phyloP scores from a whole-genome alignment of 2,888 invertebrate species.

The Aspidiotus destructor region DNA sequence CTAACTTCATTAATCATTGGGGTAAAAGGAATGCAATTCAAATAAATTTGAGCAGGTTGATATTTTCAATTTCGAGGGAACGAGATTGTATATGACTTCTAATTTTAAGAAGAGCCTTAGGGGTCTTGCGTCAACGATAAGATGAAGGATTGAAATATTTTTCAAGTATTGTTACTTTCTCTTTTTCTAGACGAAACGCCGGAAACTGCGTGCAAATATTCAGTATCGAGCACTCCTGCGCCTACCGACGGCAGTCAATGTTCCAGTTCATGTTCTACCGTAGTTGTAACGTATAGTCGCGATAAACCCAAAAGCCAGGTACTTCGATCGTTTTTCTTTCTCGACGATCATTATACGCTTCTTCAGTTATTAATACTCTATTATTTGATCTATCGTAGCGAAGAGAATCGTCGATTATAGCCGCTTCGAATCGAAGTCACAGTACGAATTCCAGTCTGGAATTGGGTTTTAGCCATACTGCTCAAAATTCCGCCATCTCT shows the following conservation, averaged over 20 bases:
- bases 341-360: too few relatives aligned
- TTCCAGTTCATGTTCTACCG: slow-evolving; percentile 77
- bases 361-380: not conserved
- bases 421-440: slow-evolving; percentile 30
- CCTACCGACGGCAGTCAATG: slow-evolving; percentile 53
- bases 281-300: slow-evolving; percentile 50
- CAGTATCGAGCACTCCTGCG: slow-evolving; percentile 39
- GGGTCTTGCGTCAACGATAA: too few relatives aligned
- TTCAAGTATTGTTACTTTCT: too few relatives aligned
- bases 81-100: too few relatives aligned
- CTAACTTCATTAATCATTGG: too few relatives aligned
- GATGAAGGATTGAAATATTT: too few relatives aligned
- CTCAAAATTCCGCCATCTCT: slow-evolving; percentile 67
- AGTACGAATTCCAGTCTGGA: slow-evolving; percentile 68
- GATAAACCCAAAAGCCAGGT: slow-evolving; percentile 20
- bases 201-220: slow-evolving; percentile 16
- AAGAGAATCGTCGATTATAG: slow-evolving; percentile 15
- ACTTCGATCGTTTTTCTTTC: not conserved
- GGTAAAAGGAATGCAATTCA: too few relatives aligned
- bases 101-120: too few relatives aligned
- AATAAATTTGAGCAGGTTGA: too few relatives aligned
- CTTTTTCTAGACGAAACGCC: slow-evolving; percentile 36
- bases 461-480: slow-evolving; percentile 74
- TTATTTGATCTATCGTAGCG: slow-evolving; percentile 4
- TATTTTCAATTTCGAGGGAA: too few relatives aligned